phyloP scores from a whole-genome alignment of 2,113 vertebrate species.

The Etheostoma spectabile region DNA sequence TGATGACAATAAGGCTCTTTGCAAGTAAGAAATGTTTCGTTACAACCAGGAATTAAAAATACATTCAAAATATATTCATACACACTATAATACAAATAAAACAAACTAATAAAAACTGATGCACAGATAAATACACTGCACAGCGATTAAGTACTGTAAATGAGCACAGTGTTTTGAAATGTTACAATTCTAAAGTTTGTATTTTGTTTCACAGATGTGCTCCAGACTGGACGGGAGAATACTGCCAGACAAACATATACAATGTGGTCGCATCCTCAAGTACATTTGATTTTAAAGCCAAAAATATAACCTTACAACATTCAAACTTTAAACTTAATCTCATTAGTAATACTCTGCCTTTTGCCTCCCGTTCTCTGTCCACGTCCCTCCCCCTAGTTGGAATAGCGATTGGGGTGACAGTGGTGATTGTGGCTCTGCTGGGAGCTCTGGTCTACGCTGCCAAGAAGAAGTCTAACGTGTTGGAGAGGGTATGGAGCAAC shows the following conservation, averaged over 20 bases:
- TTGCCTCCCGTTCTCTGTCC: neutral
- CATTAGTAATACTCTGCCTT: neutral
- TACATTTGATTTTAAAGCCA: slow-evolving; percentile 31
- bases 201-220: slow-evolving; percentile 70
- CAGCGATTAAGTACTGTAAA: neutral
- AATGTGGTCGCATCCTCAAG: slow-evolving; percentile 65
- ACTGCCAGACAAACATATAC: slow-evolving; percentile 66
- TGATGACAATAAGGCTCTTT: slow-evolving; percentile 77
- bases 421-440: slow-evolving; percentile 65
- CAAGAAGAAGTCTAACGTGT: slow-evolving; percentile 69
- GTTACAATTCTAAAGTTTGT: neutral
- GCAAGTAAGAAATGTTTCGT: slow-evolving; percentile 69
- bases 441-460: slow-evolving; percentile 68
- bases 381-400: slow-evolving; percentile 59
- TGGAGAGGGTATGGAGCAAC: slow-evolving; percentile 46
- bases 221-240: slow-evolving; percentile 71
- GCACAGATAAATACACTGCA: neutral
- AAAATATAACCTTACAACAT: neutral
- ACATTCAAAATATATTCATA: neutral
- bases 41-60: neutral
- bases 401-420: slow-evolving; percentile 79
- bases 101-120: neutral
- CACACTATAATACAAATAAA: neutral
- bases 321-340: neutral
- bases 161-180: neutral